These are phyloP conservation scores for Cyphomyrus discorhynchus DNA, from an alignment of 2,113 vertebrate genomes.

Conservation along the genomic window DNA sequence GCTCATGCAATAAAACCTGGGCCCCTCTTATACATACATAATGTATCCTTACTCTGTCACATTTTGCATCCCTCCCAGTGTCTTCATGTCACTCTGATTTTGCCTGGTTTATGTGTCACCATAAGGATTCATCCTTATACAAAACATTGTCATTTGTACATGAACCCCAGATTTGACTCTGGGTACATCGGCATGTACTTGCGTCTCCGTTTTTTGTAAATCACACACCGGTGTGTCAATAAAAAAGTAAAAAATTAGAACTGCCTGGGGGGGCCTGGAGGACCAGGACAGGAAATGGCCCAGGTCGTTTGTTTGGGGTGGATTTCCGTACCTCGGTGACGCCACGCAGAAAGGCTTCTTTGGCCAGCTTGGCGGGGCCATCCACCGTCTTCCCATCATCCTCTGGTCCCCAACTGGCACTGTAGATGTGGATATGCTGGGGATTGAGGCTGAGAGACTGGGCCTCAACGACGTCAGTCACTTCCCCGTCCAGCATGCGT, in stretches of 20 bases:
- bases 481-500: conserved; percentile 96
- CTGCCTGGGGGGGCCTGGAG: neutral
- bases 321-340: conserved; percentile 74
- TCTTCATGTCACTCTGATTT: neutral
- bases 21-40: neutral
- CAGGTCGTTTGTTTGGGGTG: neutral
- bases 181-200: neutral
- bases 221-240: no score
- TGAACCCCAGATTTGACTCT: neutral
- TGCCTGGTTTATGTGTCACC: neutral
- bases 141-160: neutral
- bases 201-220: neutral
- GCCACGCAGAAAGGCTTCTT: conserved; percentile 86
- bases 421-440: conserved; percentile 87
- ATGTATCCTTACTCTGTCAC: neutral
- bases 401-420: conserved; percentile 90
- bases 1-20: neutral
- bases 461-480: conserved; percentile 93
- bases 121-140: no score
- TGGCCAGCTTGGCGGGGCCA: conserved; percentile 86
- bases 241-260: neutral
- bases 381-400: conserved; percentile 94
- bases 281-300: neutral
- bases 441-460: conserved; percentile 90
- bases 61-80: neutral